Evolutionary conservation across 2,113 vertebrate species (phyloP), one percentile per base, ranked within the genome.

Genomic region (Apodemus speciosus): DNA sequence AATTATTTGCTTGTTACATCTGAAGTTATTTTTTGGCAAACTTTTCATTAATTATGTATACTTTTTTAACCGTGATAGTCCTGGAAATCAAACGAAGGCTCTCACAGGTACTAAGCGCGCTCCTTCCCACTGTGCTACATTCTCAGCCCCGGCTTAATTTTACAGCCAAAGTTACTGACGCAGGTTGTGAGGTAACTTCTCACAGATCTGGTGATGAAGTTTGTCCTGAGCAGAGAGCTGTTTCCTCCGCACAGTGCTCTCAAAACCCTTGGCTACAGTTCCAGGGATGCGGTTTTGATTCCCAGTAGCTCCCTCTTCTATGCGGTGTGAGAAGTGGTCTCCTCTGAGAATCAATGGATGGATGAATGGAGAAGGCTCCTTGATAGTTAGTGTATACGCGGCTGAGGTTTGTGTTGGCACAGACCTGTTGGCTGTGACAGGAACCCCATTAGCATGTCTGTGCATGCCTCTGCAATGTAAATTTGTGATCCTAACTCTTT

Each of bases 11-110:
- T 95, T 38, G 86, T 91, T 94, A 91, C 53, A 58, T 90, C 58
- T 88, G 51, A 60, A 64, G 38, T 43, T 84, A 56, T 89, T 94
- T 92, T 92, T 88, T 90, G 75, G 58, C 27, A 95, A 88, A 80
- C 90, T 84, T 21, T 62, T 66, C 15, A 46, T 43, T 83, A 30
- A 64, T 84, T 64, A 46, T 35, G 40, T 18, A 35, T 13, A 66
- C 40, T 66, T 66, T 51, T 18, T 64, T 84, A 40, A 1, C 16
- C 18, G 10, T 15, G 43, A 43, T 35, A 46, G 30, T 66, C 30
- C 81, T 85, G 18, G 16, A 20, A 62, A 68, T 68, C 83, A 68
- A 46, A 85, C 40, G 20, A 40, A 62, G 60, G 38, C 7, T 40
- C 16, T 23, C 30, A 66, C 27, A 6, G 1, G 10, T 51, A 14